Conservation (phyloP, 2,113 vertebrate genomes). For the Oxyruncus cristatus region DNA sequence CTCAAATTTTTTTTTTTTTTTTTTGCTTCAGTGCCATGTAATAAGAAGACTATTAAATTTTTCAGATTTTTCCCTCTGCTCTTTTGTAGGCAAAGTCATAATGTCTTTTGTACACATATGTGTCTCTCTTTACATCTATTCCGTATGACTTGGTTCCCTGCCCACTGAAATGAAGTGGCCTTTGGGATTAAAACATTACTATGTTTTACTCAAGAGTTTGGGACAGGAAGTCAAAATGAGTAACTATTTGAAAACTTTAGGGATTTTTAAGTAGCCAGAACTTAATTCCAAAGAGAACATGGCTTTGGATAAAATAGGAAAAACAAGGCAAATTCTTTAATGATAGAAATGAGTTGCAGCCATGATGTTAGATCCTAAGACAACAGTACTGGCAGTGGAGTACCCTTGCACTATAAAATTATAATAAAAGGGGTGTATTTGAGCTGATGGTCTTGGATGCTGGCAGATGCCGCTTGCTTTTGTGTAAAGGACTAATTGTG, state of each 20-base stretch:
- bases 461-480: neutral
- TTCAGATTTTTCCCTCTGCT: neutral
- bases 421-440: neutral
- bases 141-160: constrained; percentile 27
- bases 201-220: constrained; percentile 17
- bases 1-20: neutral
- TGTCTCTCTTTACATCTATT: neutral
- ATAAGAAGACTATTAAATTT: neutral
- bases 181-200: constrained; percentile 17
- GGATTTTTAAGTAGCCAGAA: constrained; percentile 32
- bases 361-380: neutral
- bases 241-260: constrained; percentile 10
- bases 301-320: constrained; percentile 2
- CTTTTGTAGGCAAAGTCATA: neutral
- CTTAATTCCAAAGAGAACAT: neutral
- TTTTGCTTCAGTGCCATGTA: neutral
- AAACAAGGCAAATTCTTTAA: neutral
- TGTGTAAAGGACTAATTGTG: neutral
- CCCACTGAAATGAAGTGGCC: constrained; percentile 16
- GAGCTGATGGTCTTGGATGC: neutral
- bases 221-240: constrained; percentile 22
- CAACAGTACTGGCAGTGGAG: neutral
- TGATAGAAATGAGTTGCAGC: neutral
- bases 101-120: neutral
- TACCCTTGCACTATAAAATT: neutral